Evolutionary conservation across 2,797 vertebrate genomes (phyloP), one percentile per base, ranked within the genome.

Genomic region (Lateolabrax maculatus): DNA sequence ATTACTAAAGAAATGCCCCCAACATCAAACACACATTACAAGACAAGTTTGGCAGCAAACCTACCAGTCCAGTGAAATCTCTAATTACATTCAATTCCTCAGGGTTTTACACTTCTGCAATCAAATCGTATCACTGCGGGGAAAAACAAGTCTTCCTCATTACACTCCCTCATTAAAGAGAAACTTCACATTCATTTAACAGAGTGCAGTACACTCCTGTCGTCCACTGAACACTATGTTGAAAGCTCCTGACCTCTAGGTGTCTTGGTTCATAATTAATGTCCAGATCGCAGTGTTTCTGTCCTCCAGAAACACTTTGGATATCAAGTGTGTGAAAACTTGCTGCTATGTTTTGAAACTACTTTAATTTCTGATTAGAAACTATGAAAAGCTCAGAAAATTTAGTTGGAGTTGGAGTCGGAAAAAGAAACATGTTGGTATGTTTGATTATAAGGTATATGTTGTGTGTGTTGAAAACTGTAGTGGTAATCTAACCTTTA

Each of bases 161-260:
- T 77, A 66, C 29, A 16, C 64, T 44, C 60, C 70, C 83, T 90
- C 84, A 84, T 88, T 84, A 90, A 36, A 76, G 58, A 62, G 60
- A 72, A 75, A 75, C 67, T 58, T 80, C 77, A 69, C 61, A 74
- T 84, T 87, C 12, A 83, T 71, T 77, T 64, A 6, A 60, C 43
- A 77, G 60, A 74, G 73, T 36, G 65, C 68, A 72, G 60, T 64
- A 37, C 48, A 67, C 55, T 80, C 60, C 27, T 23, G 34, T 76
- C 79, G 79, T 15, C 62, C 49, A 53, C 44, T 57, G 43, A 79
- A 46, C 37, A 37, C 18, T 41, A 34, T 27, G 67, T 60, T 71
- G 34, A 62, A 75, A 57, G 55, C 56, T 79, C 19, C 49, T 75
- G 72, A 76, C 72, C 70, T 51, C 41, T 8, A 55, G 37, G 68